Evolutionary conservation across 1,140 invertebrate species (phyloP).

Genomic region (Drosophila pectinifera): DNA sequence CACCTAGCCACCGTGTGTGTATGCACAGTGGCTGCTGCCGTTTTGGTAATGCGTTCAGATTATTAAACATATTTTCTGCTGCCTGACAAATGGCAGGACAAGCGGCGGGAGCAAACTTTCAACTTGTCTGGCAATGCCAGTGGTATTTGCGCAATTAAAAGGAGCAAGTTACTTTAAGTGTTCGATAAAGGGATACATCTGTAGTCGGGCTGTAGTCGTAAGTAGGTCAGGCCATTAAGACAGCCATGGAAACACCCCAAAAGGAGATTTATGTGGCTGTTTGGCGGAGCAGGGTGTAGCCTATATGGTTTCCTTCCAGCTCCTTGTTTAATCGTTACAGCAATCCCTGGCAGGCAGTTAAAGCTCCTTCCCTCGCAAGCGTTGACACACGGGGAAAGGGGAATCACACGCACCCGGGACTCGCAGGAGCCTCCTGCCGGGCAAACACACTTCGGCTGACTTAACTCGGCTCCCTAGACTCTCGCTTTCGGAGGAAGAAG

Average conservation of each 20-base stretch:
- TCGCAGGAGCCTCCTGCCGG: conserved; percentile 57
- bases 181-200: conserved; percentile 60
- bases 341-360: conserved; percentile 37
- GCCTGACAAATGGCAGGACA: conserved; percentile 57
- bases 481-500: conserved; percentile 59
- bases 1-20: conserved; percentile 21
- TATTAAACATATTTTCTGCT: conserved; percentile 79
- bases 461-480: conserved; percentile 23
- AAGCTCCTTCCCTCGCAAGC: conserved; percentile 43
- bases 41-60: conserved; percentile 75
- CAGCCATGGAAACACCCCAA: conserved; percentile 30
- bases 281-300: conserved; percentile 12
- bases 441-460: conserved; percentile 41
- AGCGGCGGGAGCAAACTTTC: conserved; percentile 23
- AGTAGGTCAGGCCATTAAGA: conserved; percentile 80
- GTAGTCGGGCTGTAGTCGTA: conserved; percentile 51
- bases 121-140: conserved; percentile 13
- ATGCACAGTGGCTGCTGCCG: conserved; percentile 59
- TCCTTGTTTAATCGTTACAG: conserved; percentile 80
- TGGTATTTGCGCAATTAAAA: conserved; percentile 48
- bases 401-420: conserved; percentile 25
- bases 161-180: conserved; percentile 57
- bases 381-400: conserved; percentile 44
- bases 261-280: conserved; percentile 59
- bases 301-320: conserved; percentile 57